Evolutionary conservation across 1,140 invertebrate species (phyloP).

Genomic region (Diachasmimorpha longicaudata): DNA sequence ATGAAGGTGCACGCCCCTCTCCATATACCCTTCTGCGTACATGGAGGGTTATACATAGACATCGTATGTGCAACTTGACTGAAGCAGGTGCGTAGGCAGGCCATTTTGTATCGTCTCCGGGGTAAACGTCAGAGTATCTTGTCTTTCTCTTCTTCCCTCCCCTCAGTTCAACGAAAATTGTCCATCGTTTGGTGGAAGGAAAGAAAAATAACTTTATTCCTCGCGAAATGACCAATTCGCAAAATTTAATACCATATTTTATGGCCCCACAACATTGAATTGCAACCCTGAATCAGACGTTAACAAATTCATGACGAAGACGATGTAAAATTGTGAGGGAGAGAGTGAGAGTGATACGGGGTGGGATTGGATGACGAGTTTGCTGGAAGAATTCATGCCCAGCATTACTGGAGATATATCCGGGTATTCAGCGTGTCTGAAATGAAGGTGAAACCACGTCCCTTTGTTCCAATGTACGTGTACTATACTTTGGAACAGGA

Average conservation of each 20-base stretch:
- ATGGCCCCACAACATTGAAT: neutral
- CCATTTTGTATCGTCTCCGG: slow-evolving; percentile 7
- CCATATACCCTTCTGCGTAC: neutral
- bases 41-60: neutral
- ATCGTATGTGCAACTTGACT: neutral
- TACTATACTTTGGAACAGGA: neutral
- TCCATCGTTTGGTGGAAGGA: too few species aligned
- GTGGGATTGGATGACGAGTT: neutral
- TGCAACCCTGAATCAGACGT: neutral
- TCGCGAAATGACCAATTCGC: neutral
- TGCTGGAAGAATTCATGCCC: neutral
- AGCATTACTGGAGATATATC: neutral
- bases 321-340: neutral
- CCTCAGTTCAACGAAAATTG: too few species aligned
- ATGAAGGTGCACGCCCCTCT: neutral
- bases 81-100: slow-evolving; percentile 11
- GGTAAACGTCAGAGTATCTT: neutral
- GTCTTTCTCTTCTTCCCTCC: too few species aligned
- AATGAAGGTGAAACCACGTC: slow-evolving; percentile 6
- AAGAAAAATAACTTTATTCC: too few species aligned
- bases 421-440: neutral
- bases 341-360: neutral
- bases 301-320: neutral
- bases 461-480: neutral
- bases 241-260: neutral